Conservation (phyloP, 2,113 vertebrate genomes). For the Phrynocephalus versicolor region DNA sequence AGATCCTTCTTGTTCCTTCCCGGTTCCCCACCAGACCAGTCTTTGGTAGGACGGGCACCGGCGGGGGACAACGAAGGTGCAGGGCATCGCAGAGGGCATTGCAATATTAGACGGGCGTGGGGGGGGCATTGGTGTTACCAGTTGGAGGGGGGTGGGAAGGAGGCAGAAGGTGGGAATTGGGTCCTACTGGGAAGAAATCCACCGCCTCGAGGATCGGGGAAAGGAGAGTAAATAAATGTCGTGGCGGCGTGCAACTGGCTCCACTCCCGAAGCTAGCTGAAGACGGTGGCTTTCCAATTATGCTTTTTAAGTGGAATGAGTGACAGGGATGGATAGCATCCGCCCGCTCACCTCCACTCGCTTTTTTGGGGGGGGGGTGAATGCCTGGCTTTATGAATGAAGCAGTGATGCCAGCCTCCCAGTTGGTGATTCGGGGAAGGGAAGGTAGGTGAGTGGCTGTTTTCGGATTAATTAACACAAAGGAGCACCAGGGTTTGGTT, state of each 20-base stretch:
- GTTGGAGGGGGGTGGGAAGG: background rate
- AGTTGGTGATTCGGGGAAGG: background rate
- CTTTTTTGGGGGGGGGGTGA: too few species aligned
- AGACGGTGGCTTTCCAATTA: background rate
- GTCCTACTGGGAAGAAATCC: background rate
- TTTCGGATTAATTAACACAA: background rate
- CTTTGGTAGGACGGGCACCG: background rate
- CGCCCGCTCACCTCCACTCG: background rate
- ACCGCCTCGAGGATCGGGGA: background rate
- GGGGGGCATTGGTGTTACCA: background rate
- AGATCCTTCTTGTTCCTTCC: background rate
- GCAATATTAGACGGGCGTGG: background rate
- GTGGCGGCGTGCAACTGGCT: too few species aligned
- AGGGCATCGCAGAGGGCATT: background rate
- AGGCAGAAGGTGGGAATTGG: background rate
- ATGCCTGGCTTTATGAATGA: background rate
- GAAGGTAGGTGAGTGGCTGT: background rate
- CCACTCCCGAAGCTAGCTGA: background rate
- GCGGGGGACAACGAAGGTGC: background rate
- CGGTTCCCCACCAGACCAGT: too few species aligned
- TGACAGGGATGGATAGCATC: background rate
- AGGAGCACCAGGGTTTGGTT: background rate
- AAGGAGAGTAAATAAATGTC: background rate
- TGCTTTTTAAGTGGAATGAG: background rate
- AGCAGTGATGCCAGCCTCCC: background rate